Percentiles rank a stretch among this genome's conserved stretches.
phyloP scores from a whole-genome alignment of 2,797 vertebrate genomes.

The Cynopterus sphinx region DNA sequence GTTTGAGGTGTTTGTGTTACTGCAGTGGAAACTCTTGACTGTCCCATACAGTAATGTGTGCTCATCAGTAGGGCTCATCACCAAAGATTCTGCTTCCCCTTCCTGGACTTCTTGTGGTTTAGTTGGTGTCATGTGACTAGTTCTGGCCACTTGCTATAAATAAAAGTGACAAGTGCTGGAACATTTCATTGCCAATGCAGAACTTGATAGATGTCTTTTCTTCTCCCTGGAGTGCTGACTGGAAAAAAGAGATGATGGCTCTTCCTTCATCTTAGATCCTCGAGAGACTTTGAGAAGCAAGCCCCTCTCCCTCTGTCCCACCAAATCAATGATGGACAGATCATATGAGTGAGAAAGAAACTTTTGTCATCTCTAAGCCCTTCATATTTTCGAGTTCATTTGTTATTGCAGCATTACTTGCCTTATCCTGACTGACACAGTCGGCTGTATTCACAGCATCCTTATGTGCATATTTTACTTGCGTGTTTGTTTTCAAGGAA shows the following conservation, averaged over 20 bases:
- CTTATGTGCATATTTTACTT: background rate
- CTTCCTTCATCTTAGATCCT: background rate
- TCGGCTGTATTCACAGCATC: fast-evolving
- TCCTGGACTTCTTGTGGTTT: background rate
- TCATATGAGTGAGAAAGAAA: background rate
- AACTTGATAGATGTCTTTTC: background rate
- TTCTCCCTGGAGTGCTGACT: background rate
- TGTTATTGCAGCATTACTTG: background rate
- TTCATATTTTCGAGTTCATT: background rate
- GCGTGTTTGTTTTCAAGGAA: background rate
- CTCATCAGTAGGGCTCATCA: fast-evolving
- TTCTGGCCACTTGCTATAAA: background rate
- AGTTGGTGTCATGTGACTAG: too few relatives aligned
- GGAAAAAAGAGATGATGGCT: background rate
- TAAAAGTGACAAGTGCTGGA: background rate
- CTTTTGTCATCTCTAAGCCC: background rate
- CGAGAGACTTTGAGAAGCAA: background rate
- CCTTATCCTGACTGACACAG: background rate
- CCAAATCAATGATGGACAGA: fast-evolving
- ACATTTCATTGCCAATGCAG: background rate
- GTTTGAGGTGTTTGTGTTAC: background rate
- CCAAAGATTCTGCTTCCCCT: background rate
- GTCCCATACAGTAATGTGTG: background rate
- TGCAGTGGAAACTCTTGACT: fast-evolving
- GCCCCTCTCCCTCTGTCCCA: fast-evolving